Percentiles rank a stretch among this genome's conserved stretches.
Evolutionary conservation across 1,140 invertebrate genomes (phyloP).

Genomic region (Paraescarpia echinospica): DNA sequence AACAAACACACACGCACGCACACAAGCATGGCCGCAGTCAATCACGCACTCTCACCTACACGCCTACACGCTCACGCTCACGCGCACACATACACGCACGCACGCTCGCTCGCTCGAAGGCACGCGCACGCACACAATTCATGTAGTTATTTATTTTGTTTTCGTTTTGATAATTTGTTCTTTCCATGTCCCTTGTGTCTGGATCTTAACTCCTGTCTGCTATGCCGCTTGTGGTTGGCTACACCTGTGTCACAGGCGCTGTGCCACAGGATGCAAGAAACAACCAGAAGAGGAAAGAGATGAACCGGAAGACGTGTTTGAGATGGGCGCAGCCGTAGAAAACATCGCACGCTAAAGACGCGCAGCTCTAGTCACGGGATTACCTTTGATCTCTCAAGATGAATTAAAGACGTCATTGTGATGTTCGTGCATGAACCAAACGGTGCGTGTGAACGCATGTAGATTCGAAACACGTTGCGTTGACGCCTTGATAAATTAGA

Average conservation of each 20-base stretch:
- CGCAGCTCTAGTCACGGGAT: not conserved
- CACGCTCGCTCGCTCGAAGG: not conserved
- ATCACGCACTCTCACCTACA: no score
- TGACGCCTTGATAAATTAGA: not conserved
- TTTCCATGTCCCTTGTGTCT: no score
- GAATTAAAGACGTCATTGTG: not conserved
- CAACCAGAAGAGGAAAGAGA: not conserved
- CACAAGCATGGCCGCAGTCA: slow-evolving; percentile 26
- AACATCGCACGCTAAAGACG: not conserved
- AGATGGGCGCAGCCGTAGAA: not conserved
- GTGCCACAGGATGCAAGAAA: no score
- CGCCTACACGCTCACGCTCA: no score
- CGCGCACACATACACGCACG: slow-evolving; percentile 27
- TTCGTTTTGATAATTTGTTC: no score
- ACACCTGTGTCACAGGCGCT: not conserved
- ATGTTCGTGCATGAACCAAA: not conserved
- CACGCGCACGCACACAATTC: no score
- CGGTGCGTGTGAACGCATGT: not conserved
- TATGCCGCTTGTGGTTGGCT: not conserved
- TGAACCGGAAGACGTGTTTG: not conserved
- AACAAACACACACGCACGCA: slow-evolving; percentile 37
- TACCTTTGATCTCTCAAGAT: not conserved
- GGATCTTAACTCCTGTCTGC: not conserved
- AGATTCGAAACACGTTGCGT: not conserved
- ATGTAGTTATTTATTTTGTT: no score